Conservation (phyloP, 1,140 invertebrate species). For the Caenorhabditis remanei region DNA sequence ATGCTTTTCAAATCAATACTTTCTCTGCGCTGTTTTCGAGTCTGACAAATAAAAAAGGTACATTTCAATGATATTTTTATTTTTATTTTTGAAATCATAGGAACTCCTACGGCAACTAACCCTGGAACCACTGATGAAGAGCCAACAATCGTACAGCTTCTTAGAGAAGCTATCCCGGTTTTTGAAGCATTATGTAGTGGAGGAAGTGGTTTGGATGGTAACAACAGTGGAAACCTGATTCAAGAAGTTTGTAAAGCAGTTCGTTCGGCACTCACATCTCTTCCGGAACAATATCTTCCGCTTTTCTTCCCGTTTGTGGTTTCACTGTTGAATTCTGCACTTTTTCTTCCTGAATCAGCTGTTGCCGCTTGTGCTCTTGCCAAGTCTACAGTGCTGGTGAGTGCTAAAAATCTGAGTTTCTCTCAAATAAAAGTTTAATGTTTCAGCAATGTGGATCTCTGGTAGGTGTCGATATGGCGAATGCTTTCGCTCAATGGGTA, state of each 20-base stretch:
- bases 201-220: not conserved
- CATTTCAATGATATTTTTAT: not conserved
- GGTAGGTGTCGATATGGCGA: slow-evolving; percentile 27
- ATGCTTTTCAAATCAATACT: slow-evolving; percentile 30
- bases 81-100: not conserved
- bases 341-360: slow-evolving; percentile 2
- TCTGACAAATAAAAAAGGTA: not conserved
- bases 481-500: slow-evolving; percentile 3
- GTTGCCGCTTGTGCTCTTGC: not conserved
- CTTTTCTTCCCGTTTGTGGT: slow-evolving; percentile 15
- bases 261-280: slow-evolving; percentile 4
- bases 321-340: slow-evolving; percentile 5
- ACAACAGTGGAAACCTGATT: not conserved
- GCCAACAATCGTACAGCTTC: not conserved
- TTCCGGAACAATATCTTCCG: not conserved
- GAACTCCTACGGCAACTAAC: not conserved
- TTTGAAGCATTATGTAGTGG: slow-evolving; percentile 24
- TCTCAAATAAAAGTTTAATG: not conserved
- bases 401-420: not conserved
- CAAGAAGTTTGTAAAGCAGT: slow-evolving; percentile 51
- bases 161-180: slow-evolving; percentile 14
- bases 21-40: slow-evolving; percentile 20
- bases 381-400: not conserved
- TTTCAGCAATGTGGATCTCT: slow-evolving; percentile 38
- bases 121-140: not conserved